Conservation (phyloP, 2,113 vertebrate species). For the Megaptera novaeangliae region DNA sequence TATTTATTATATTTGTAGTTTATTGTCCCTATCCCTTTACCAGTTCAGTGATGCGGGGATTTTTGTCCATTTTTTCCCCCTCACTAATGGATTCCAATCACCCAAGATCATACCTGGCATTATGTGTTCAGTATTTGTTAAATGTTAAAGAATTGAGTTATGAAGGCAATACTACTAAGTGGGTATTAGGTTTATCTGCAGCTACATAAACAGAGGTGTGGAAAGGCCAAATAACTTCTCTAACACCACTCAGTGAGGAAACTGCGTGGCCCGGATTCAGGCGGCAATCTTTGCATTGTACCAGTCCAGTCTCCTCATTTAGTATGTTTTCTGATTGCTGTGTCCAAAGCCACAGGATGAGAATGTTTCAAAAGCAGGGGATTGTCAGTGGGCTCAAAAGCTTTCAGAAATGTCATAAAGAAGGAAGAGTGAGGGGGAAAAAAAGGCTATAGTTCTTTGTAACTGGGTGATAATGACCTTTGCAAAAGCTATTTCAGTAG, state of each 20-base stretch:
- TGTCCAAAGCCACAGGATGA: neutral
- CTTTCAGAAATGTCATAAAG: neutral
- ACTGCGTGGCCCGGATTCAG: neutral
- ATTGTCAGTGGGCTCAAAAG: neutral
- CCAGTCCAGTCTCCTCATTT: neutral
- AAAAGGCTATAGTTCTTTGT: neutral
- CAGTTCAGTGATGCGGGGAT: neutral
- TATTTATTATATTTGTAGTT: neutral
- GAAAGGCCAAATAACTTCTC: neutral
- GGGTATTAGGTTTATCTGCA: neutral
- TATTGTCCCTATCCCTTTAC: neutral
- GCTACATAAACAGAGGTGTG: neutral
- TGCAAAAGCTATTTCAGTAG: neutral
- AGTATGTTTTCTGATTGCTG: neutral
- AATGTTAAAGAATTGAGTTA: neutral
- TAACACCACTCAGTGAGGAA: neutral
- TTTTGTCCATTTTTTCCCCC: neutral
- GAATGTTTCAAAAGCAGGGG: neutral
- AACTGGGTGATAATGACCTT: neutral
- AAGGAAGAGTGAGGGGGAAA: neutral
- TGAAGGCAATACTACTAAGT: neutral
- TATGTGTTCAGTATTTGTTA: neutral
- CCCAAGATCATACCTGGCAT: neutral
- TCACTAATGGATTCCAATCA: neutral
- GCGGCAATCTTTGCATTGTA: neutral